Evolutionary conservation across 2,888 invertebrate genomes (phyloP).

Genomic region (Melitaea athalia): DNA sequence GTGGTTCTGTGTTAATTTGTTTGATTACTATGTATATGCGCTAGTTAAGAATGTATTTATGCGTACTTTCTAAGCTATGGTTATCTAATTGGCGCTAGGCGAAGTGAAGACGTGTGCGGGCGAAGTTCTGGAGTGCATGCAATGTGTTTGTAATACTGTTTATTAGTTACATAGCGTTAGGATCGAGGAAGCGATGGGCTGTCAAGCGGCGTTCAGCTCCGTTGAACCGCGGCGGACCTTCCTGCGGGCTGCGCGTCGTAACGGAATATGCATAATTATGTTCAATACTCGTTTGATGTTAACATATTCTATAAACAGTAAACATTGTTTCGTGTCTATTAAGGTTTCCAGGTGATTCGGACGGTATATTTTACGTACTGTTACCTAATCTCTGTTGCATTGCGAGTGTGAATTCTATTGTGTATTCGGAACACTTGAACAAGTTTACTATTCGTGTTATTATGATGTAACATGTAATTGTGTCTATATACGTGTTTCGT

Average conservation of each 20-base stretch:
- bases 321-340: constrained; percentile 33
- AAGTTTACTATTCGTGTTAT: constrained; percentile 22
- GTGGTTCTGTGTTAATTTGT: constrained; percentile 42
- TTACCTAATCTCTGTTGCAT: constrained; percentile 50
- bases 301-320: constrained; percentile 40
- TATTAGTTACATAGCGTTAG: constrained; percentile 44
- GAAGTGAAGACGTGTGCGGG: constrained; percentile 52
- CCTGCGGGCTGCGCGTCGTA: constrained; percentile 66
- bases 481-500: constrained; percentile 29
- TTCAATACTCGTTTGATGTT: constrained; percentile 54
- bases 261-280: constrained; percentile 63
- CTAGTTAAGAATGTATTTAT: constrained; percentile 48
- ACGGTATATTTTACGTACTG: constrained; percentile 41
- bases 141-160: constrained; percentile 31
- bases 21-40: constrained; percentile 41
- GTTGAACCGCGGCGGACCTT: constrained; percentile 72
- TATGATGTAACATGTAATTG: constrained; percentile 39
- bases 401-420: constrained; percentile 62
- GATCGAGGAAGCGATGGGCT: constrained; percentile 52
- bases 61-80: constrained; percentile 66
- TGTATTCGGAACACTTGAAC: constrained; percentile 36
- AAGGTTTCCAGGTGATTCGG: constrained; percentile 55
- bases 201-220: constrained; percentile 74
- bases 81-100: constrained; percentile 61
- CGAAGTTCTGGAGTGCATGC: constrained; percentile 56